Evolutionary conservation across 2,888 invertebrate genomes (phyloP).

Genomic region (Idaea straminata): DNA sequence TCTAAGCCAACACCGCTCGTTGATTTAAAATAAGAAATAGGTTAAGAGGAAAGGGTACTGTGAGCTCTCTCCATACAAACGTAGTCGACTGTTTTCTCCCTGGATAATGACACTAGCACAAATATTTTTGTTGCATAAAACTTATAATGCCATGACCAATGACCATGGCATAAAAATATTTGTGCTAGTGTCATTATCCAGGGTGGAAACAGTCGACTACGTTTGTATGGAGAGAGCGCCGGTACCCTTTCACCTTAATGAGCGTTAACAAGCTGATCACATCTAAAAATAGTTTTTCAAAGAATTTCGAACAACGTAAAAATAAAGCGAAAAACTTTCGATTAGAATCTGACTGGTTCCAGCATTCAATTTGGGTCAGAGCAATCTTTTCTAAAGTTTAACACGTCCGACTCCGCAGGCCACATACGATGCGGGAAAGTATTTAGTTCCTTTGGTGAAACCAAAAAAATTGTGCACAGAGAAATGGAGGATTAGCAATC

Average conservation of each 20-base stretch:
- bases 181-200: no score
- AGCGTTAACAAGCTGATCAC: background rate
- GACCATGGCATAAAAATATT: no score
- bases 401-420: background rate
- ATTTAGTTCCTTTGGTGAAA: background rate
- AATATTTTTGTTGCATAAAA: no score
- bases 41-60: no score
- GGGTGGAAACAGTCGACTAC: no score
- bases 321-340: background rate
- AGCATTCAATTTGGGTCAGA: background rate
- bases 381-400: slow-evolving; percentile 1
- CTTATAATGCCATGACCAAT: no score
- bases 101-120: no score
- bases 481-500: background rate
- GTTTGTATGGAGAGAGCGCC: no score
- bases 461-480: background rate
- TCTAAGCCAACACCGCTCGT: no score
- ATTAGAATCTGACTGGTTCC: background rate
- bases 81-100: no score
- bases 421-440: background rate
- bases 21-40: no score
- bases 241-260: background rate
- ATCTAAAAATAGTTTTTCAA: background rate
- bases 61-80: no score
- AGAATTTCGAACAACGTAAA: background rate